A percentile compares a stretch with the other conserved stretches of the same genome.
These are phyloP conservation scores for Scleropages formosus DNA, from an alignment of 2,797 vertebrate species.

Conservation along the genomic window DNA sequence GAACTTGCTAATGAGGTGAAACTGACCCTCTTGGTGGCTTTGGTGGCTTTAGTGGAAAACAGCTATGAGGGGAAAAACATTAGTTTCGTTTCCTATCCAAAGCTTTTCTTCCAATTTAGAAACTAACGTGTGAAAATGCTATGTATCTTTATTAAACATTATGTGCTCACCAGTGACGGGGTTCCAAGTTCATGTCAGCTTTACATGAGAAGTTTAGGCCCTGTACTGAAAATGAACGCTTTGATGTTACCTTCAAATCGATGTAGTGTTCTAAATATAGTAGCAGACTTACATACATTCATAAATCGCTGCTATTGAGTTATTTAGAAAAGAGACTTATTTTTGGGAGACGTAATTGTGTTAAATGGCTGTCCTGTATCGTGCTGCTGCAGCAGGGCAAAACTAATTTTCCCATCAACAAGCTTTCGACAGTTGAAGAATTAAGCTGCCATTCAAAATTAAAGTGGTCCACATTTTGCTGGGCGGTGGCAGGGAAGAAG, in stretches of 20 bases:
- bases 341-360: conserved; percentile 29
- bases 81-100: too few species aligned
- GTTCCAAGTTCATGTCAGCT: too few species aligned
- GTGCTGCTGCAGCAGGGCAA: conserved; percentile 25
- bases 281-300: not conserved
- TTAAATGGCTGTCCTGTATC: conserved; percentile 28
- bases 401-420: conserved; percentile 34
- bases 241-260: too few species aligned
- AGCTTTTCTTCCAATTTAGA: too few species aligned
- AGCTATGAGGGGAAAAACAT: too few species aligned
- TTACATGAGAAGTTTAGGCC: too few species aligned
- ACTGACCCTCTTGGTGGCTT: not conserved
- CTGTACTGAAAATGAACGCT: too few species aligned
- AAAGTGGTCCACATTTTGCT: conserved; percentile 16
- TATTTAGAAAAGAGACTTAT: conserved; percentile 13
- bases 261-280: not conserved
- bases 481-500: not conserved
- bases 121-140: too few species aligned
- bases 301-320: not conserved
- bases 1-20: not conserved
- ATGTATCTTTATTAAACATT: too few species aligned
- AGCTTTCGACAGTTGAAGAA: conserved; percentile 33
- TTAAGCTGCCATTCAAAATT: conserved; percentile 38
- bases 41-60: too few species aligned
- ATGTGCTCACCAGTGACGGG: too few species aligned